Evolutionary conservation across 2,113 vertebrate genomes (phyloP), one percentile per base, ranked within the genome.

Genomic region (Gyps fulvus): DNA sequence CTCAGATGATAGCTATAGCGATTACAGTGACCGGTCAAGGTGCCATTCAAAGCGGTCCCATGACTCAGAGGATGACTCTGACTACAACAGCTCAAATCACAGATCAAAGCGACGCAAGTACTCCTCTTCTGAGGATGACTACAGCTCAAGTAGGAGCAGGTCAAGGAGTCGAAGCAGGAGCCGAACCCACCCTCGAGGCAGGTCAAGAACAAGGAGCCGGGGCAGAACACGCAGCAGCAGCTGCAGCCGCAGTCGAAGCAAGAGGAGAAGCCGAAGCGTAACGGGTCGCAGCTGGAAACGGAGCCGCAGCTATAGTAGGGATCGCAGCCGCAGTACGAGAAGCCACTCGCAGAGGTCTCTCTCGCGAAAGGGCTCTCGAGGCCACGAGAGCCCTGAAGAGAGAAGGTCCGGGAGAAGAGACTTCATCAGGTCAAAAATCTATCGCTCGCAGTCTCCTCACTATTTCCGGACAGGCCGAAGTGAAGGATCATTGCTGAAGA

Each of bases 391-490:
- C 78, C 98, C 99, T 0, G 96, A 98, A 19, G 98, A 98, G 59
- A 95, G 98, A 65, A 95, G 98, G 58, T 95, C 97, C 1, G 97
- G 98, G 23, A 98, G 98, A 20, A 98, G 99, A 58, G 99, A 99
- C 95, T 99, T 99, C 92, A 99, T 99, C 98, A 98, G 98, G 58
- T 99, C 99, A 20, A 98, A 99, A 87, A 99, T 99, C 94, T 99
- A 99, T 86, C 99, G 99, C 55, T 99, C 99, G 1, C 99, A 99
- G 77, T 99, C 99, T 18, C 99, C 99, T 2, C 99, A 99, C 32
- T 99, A 98, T 36, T 98, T 98, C 93, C 97, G 98, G 63, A 71
- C 96, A 3, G 97, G 97, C 52, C 95, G 98, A 62, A 92, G 85
- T 6, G 98, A 98, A 58, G 95, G 95, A 12, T 79, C 83, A 1